Base-by-base conservation (phyloP, 1,140 invertebrate species). In the Laupala kohalensis region DNA sequence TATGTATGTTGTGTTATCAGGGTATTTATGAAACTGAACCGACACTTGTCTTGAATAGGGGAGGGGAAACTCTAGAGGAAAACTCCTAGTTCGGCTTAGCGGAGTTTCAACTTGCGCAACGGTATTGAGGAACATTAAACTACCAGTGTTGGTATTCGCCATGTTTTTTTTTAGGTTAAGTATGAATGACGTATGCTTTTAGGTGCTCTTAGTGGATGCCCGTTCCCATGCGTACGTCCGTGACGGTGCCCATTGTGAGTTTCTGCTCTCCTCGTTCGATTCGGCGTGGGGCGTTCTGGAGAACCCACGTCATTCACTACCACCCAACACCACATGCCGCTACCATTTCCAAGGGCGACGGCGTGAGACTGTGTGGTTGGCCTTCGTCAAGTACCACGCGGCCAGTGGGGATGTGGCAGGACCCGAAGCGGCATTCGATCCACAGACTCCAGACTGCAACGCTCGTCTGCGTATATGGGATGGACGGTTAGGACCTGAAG, bases 291-390 rank as follows among this genome's bases (percentile, higher is more conserved):
- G 92, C 3, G 77, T 85, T 6, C 75, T 87, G 29, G 78, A 80
- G 27, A 82, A 81, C 28, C 83, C 83, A 3, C 73, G 77, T 2
- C 82, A 83, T 71, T 83, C 82, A 2, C 77, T 84, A 15, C 82
- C 82, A 9, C 78, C 79, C 23, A 82, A 83, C 74, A 83, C 82
- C 9, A 83, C 82, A 15, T 84, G 83, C 74, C 81, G 84, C 24
- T 88, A 86, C 75, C 81, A 83, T 70, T 86, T 88, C 70, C 77
- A 78, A 25, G 91, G 90, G 19, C 87, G 87, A 64, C 81, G 85
- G 19, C 87, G 88, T 72, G 90, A 93, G 80, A 88, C 90, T 67
- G 89, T 94, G 23, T 94, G 91, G 92, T 84, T 93, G 72, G 90
- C 90, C 2, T 93, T 94, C 76, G 86, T 92, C 76, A 92, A 92